Conservation (phyloP, 2,888 invertebrate species). For the Labia minor region DNA sequence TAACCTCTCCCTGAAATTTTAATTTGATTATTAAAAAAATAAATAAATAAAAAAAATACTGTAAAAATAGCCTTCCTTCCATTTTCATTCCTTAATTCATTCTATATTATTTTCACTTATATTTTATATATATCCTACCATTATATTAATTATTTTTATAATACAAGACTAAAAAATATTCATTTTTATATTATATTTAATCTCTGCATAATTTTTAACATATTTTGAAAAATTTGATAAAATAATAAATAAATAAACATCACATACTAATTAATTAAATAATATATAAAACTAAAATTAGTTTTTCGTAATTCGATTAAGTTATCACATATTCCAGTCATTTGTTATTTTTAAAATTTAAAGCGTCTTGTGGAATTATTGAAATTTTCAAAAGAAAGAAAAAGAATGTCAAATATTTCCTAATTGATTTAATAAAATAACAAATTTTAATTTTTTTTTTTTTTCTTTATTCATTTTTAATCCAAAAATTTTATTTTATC, state of each 20-base stretch:
- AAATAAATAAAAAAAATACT: too few relatives aligned
- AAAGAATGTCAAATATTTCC: not conserved
- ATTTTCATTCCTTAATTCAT: not conserved
- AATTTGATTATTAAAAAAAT: too few relatives aligned
- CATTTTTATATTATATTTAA: not conserved
- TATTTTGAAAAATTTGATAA: too few relatives aligned
- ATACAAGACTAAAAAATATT: not conserved
- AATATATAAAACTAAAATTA: too few relatives aligned
- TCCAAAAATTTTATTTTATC: not conserved
- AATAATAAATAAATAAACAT: too few relatives aligned
- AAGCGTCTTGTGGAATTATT: not conserved
- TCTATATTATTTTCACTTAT: not conserved
- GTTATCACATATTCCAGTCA: constrained; percentile 1
- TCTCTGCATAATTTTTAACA: not conserved
- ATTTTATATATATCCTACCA: not conserved
- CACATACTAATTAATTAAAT: too few relatives aligned
- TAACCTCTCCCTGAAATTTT: too few relatives aligned
- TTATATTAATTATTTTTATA: too few relatives aligned
- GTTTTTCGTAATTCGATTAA: constrained; percentile 13
- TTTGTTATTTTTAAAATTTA: not conserved
- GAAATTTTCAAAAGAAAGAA: not conserved
- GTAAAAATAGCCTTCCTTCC: not conserved
- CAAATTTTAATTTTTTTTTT: not conserved
- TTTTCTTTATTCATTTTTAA: not conserved
- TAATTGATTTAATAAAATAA: too few relatives aligned